Percentiles rank a stretch among this genome's conserved stretches.
Evolutionary conservation across 1,140 invertebrate genomes (phyloP).

Genomic region (Ptiloglossa arizonensis): DNA sequence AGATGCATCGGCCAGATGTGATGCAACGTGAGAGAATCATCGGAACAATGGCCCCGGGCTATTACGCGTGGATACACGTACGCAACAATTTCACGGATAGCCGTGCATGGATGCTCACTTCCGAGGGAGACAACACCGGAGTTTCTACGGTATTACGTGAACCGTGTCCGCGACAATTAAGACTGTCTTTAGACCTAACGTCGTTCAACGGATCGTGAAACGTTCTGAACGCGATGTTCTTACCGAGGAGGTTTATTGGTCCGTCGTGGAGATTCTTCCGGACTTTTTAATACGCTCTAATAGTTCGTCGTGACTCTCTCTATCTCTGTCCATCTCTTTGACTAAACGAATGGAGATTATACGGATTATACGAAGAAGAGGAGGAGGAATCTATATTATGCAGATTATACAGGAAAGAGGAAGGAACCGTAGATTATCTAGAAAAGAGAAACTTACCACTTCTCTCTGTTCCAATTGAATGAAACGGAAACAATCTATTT

Average conservation of each 20-base stretch:
- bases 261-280: conserved; percentile 4
- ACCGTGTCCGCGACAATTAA: conserved; percentile 51
- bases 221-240: conserved; percentile 12
- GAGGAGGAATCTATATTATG: neutral
- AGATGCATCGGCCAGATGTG: conserved; percentile 48
- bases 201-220: conserved; percentile 24
- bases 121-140: conserved; percentile 28
- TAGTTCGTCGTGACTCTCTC: neutral
- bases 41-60: conserved; percentile 51
- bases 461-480: too few species aligned
- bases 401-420: too few species aligned
- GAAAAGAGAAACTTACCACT: too few species aligned
- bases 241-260: neutral
- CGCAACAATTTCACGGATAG: conserved; percentile 50
- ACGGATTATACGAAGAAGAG: neutral
- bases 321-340: too few species aligned
- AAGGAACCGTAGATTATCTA: too few species aligned
- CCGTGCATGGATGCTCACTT: conserved; percentile 52
- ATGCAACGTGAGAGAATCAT: conserved; percentile 56
- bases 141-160: conserved; percentile 51
- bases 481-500: too few species aligned
- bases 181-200: conserved; percentile 15
- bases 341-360: too few species aligned
- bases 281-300: neutral
- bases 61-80: conserved; percentile 49